These are phyloP conservation scores for Ypsolopha scabrella DNA, from an alignment of 2,888 invertebrate genomes.

Conservation along the genomic window DNA sequence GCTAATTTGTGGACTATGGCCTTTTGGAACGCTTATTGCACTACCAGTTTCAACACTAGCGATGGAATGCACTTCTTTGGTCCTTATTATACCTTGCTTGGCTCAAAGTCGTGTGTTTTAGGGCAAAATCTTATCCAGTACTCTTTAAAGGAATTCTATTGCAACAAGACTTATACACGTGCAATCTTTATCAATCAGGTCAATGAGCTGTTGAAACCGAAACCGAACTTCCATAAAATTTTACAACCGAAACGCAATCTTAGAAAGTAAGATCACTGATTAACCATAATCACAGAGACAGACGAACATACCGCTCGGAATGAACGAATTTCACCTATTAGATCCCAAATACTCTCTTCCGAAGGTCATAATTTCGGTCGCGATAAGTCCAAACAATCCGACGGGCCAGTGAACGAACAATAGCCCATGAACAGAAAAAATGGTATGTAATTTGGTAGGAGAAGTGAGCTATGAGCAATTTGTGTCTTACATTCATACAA, in stretches of 20 bases:
- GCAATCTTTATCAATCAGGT: neutral
- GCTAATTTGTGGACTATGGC: slow-evolving; percentile 4
- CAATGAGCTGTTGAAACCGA: slow-evolving; percentile 7
- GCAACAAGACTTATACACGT: too few relatives aligned
- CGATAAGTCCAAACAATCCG: slow-evolving; percentile 35
- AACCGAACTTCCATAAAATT: slow-evolving; percentile 12
- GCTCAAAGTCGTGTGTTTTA: too few relatives aligned
- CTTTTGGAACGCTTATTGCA: too few relatives aligned
- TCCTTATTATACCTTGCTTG: too few relatives aligned
- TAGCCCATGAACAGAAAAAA: slow-evolving; percentile 34
- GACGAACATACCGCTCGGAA: slow-evolving; percentile 14
- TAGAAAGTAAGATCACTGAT: slow-evolving; percentile 29
- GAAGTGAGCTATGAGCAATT: slow-evolving; percentile 11
- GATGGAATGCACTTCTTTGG: too few relatives aligned
- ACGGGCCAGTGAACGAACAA: slow-evolving; percentile 33
- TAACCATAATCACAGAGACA: slow-evolving; percentile 19
- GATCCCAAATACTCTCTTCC: slow-evolving; percentile 20
- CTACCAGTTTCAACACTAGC: too few relatives aligned
- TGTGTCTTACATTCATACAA: slow-evolving; percentile 9
- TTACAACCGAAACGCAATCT: slow-evolving; percentile 21
- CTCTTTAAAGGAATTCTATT: too few relatives aligned
- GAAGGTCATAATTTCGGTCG: slow-evolving; percentile 42
- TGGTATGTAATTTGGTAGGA: slow-evolving; percentile 34
- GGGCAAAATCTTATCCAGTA: too few relatives aligned
- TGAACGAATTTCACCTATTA: slow-evolving; percentile 37